Base-by-base conservation (phyloP, 2,113 vertebrate species). In the Sterrhoptilus dennistouni region DNA sequence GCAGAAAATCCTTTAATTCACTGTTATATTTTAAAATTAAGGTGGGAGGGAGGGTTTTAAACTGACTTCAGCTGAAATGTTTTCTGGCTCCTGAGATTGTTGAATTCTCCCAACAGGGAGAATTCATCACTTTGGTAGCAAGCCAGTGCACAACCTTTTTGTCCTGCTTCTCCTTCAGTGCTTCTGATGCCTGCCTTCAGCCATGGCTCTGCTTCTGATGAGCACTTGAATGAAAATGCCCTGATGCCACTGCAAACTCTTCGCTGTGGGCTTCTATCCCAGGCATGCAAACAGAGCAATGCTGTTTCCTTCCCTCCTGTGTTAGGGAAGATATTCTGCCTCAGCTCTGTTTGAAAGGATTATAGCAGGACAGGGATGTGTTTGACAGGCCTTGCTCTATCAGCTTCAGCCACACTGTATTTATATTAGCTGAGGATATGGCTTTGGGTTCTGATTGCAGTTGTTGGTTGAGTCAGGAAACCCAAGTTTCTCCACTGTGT, bases 351-450 rank as follows among this genome's bases (percentile, higher is more conserved):
- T 84, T 36, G 9, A 52, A 82, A 57, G 28, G 86, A 79, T 71
- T 53, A 25, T 7, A 5, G 50, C 2, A 1, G 76, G 63, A 17
- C 35, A 27, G n/a, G 35, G 75, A 33, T 90, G 77, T 61, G 35
- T 86, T 70, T 77, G 76, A 80, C 75, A 91, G 87, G n/a, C 65
- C 59, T 91, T 68, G 42, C 53, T 87, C 75, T 85, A 53, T 60
- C 82, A 75, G 44, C 78, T 75, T 84, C 66, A n/a, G 18, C 79
- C 71, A 44, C 61, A 72, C 57, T 16, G 3, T 94, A 45, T 80
- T 94, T 93, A 23, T 93, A 13, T 92, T 90, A 86, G 40, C 75
- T 70, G 57, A 91, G 85, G 85, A 92, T 83, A 85, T 93, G 95
- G 89, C 83, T 95, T 89, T 83, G 86, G 69, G 47, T 59, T 92